phyloP scores from a whole-genome alignment of 2,888 invertebrate genomes.

The Brenthis ino region DNA sequence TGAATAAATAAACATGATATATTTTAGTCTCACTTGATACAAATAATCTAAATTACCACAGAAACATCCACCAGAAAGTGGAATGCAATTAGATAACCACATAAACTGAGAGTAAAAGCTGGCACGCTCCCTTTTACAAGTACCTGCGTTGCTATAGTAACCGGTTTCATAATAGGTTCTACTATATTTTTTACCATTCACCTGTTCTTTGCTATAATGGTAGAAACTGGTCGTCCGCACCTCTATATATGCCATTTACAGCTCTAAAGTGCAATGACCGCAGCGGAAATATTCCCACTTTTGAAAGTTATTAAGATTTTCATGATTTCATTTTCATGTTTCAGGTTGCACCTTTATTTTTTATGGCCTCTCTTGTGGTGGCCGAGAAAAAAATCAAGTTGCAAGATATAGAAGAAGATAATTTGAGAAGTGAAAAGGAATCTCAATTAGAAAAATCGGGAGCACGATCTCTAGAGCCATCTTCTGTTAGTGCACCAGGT shows the following conservation, averaged over 20 bases:
- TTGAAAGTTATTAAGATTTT: conserved; percentile 49
- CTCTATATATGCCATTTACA: conserved; percentile 54
- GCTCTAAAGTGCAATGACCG: conserved; percentile 49
- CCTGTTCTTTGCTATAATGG: conserved; percentile 56
- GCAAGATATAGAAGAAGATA: conserved; percentile 89
- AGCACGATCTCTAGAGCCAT: conserved; percentile 46
- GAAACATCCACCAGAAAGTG: conserved; percentile 48
- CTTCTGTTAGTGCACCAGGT: conserved; percentile 44
- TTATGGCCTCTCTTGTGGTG: conserved; percentile 59
- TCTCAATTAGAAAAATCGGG: conserved; percentile 57
- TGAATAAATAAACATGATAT: not conserved
- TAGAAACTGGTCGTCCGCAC: conserved; percentile 48
- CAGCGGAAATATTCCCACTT: conserved; percentile 50
- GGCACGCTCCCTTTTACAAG: conserved; percentile 64
- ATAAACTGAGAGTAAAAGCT: conserved; percentile 77
- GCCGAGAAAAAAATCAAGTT: conserved; percentile 85
- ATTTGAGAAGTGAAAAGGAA: conserved; percentile 82
- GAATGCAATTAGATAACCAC: conserved; percentile 58
- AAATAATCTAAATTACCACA: conserved; percentile 48
- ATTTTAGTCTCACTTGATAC: conserved; percentile 14
- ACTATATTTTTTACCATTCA: conserved; percentile 76
- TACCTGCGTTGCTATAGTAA: conserved; percentile 52
- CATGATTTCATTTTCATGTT: conserved; percentile 37
- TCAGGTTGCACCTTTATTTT: conserved; percentile 66
- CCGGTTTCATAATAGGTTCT: conserved; percentile 71